phyloP scores from a whole-genome alignment of 2,797 vertebrate genomes.

The Sylvilagus floridanus region DNA sequence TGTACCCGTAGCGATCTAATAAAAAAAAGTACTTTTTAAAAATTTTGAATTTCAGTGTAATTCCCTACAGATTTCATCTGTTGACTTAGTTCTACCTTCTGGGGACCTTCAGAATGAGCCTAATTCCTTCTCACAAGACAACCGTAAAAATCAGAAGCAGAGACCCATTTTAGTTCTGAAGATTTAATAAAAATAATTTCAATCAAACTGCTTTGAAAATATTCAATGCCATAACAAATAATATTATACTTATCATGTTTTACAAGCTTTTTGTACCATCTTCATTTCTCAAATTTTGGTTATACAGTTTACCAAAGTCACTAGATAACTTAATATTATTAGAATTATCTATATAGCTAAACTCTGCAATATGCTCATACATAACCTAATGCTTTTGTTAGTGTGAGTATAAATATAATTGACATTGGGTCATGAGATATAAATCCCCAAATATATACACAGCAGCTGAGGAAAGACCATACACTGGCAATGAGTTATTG shows the following conservation, averaged over 20 bases:
- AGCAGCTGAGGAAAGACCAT: constrained; percentile 57
- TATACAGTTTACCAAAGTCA: not conserved
- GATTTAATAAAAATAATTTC: not conserved
- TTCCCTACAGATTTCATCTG: not conserved
- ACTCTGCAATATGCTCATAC: not conserved
- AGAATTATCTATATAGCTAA: not conserved
- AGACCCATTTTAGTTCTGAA: not conserved
- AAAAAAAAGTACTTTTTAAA: not conserved
- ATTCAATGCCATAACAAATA: not conserved
- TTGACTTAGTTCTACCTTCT: not conserved
- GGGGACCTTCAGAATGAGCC: not conserved
- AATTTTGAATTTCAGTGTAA: not conserved
- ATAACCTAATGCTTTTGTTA: constrained; percentile 50
- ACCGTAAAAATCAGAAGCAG: not conserved
- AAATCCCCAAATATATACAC: constrained; percentile 13
- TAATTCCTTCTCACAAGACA: not conserved
- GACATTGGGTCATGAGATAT: constrained; percentile 29
- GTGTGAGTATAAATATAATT: not conserved
- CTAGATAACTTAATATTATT: not conserved
- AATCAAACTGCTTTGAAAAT: not conserved
- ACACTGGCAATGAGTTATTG: not conserved
- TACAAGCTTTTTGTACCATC: not conserved
- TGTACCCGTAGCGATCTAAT: not conserved
- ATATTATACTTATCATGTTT: not conserved
- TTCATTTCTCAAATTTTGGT: not conserved